Conservation (phyloP, 2,888 invertebrate species). For the Acrocera orbiculus region DNA sequence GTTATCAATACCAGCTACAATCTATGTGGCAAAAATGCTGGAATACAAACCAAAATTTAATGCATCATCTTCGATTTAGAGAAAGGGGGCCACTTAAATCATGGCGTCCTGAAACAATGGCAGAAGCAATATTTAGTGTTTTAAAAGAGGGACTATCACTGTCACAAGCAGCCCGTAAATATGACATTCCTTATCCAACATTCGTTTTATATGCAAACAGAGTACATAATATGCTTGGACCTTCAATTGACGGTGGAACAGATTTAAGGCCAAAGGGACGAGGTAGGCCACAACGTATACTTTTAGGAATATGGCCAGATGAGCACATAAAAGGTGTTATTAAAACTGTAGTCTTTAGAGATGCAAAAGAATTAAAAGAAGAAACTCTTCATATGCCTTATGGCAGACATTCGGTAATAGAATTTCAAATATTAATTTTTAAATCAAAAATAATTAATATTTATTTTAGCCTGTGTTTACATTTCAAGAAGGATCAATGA, state of each 20-base stretch:
- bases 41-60: conserved; percentile 82
- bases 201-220: conserved; percentile 85
- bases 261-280: conserved; percentile 82
- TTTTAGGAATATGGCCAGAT: conserved; percentile 85
- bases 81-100: conserved; percentile 84
- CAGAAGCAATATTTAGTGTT: conserved; percentile 83
- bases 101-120: conserved; percentile 90
- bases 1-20: conserved; percentile 87
- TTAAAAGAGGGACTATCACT: conserved; percentile 76
- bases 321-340: conserved; percentile 87
- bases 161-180: conserved; percentile 81
- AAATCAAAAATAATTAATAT: conserved; percentile 6
- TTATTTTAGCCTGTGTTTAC: conserved; percentile 32
- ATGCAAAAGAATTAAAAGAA: conserved; percentile 66
- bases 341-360: conserved; percentile 79
- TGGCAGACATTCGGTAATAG: conserved; percentile 40
- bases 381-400: conserved; percentile 41
- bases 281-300: conserved; percentile 76
- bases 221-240: conserved; percentile 86
- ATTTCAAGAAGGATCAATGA: conserved; percentile 45
- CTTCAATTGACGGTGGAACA: conserved; percentile 78
- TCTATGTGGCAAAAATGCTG: conserved; percentile 94
- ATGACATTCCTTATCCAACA: conserved; percentile 88
- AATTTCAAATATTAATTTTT: conserved; percentile 1
- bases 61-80: conserved; percentile 78